Conservation (phyloP, 2,888 invertebrate species). For the Periphyllus acericola region DNA sequence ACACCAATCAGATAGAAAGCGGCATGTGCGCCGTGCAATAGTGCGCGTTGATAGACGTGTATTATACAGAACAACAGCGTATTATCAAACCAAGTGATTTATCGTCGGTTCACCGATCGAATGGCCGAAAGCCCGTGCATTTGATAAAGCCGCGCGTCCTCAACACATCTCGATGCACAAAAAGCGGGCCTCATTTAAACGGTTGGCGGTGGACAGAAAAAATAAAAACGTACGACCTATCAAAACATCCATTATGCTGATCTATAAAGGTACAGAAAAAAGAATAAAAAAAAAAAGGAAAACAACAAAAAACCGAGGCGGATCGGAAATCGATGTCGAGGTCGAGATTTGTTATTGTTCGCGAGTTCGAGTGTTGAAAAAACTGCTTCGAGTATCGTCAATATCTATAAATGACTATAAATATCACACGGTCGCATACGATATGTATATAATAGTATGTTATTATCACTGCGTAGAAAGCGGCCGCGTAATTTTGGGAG, state of each 20-base stretch:
- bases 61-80: neutral
- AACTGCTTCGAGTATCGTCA: neutral
- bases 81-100: conserved; percentile 29
- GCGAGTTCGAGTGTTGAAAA: neutral
- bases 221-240: conserved; percentile 29
- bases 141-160: conserved; percentile 31
- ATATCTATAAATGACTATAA: neutral
- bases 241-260: conserved; percentile 39
- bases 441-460: neutral
- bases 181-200: conserved; percentile 38
- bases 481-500: no score
- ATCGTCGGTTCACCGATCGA: neutral
- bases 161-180: conserved; percentile 17
- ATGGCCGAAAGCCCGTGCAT: neutral
- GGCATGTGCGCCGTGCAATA: neutral
- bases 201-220: neutral
- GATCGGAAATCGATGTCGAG: neutral
- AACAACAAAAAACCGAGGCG: neutral
- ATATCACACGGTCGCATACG: neutral
- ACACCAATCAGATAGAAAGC: neutral
- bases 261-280: neutral
- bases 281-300: neutral
- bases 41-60: neutral
- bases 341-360: conserved; percentile 10
- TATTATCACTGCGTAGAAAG: no score